Percentiles rank a stretch among this genome's conserved stretches.
Conservation (phyloP, 2,797 vertebrate species). For the Taeniopygia guttata region DNA sequence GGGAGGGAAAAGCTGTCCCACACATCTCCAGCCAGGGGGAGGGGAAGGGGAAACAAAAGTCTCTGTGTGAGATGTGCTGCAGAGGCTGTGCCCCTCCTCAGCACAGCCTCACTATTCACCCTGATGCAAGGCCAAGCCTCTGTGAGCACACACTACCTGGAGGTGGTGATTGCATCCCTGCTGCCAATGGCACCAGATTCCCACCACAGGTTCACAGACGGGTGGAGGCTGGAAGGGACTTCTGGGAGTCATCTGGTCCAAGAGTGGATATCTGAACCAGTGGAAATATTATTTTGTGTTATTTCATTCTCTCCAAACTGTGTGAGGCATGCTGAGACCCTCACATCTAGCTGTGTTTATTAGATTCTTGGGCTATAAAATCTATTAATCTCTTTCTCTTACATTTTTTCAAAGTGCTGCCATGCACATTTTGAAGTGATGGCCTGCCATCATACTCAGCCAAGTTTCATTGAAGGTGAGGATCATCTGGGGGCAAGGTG, state of each 20-base stretch:
- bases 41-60: background rate
- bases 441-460: background rate
- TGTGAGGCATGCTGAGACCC: background rate
- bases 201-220: background rate
- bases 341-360: background rate
- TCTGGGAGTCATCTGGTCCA: background rate
- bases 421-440: background rate
- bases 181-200: background rate
- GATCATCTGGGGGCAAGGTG: background rate
- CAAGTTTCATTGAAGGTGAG: background rate
- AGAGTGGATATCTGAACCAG: background rate
- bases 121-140: background rate
- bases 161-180: background rate
- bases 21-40: background rate
- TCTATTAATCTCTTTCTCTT: background rate
- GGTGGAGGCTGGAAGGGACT: background rate
- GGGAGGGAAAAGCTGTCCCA: background rate
- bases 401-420: background rate
- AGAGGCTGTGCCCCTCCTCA: background rate
- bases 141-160: fast-evolving
- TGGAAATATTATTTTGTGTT: background rate
- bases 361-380: background rate
- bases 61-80: background rate
- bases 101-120: background rate
- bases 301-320: background rate